A percentile compares a stretch with the other conserved stretches of the same genome.
Conservation (phyloP, 35 echinoderm and acorn worm genomes). For the Heliocidaris erythrogramma region DNA sequence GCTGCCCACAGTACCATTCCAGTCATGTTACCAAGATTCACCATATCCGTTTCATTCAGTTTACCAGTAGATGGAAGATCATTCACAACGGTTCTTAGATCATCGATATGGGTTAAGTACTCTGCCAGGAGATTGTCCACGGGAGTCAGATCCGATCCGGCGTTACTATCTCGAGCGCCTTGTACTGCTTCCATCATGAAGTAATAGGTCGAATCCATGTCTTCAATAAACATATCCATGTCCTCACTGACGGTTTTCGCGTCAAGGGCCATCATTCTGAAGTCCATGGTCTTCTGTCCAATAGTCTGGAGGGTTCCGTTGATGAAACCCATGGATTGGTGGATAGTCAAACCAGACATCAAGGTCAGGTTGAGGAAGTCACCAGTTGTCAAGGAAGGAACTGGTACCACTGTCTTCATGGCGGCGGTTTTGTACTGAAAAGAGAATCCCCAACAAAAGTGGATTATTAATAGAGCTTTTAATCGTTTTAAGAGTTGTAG, state of each 20-base stretch:
- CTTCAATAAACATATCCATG: conserved; percentile 53
- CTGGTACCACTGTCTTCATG: conserved; percentile 49
- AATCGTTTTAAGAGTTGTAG: not conserved
- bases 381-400: conserved; percentile 45
- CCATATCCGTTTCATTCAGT: conserved; percentile 37
- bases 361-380: conserved; percentile 74
- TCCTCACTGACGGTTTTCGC: conserved; percentile 52
- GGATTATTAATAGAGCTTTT: not conserved
- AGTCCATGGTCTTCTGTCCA: conserved; percentile 63
- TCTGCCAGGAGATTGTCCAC: conserved; percentile 3
- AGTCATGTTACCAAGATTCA: conserved; percentile 28
- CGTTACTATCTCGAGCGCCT: not conserved
- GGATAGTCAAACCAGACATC: conserved; percentile 74
- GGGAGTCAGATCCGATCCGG: not conserved
- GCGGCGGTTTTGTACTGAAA: conserved; percentile 80
- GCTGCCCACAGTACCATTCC: conserved; percentile 23
- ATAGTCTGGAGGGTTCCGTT: conserved; percentile 58
- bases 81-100: conserved; percentile 47
- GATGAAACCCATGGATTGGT: conserved; percentile 54
- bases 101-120: conserved; percentile 5
- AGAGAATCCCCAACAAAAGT: not conserved
- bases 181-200: not conserved
- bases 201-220: conserved; percentile 49
- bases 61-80: conserved; percentile 12
- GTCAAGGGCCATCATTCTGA: conserved; percentile 60